A percentile compares a stretch with the other conserved stretches of the same genome.
Conservation (phyloP, 2,797 vertebrate species). For the Gobionotothen gibberifrons region DNA sequence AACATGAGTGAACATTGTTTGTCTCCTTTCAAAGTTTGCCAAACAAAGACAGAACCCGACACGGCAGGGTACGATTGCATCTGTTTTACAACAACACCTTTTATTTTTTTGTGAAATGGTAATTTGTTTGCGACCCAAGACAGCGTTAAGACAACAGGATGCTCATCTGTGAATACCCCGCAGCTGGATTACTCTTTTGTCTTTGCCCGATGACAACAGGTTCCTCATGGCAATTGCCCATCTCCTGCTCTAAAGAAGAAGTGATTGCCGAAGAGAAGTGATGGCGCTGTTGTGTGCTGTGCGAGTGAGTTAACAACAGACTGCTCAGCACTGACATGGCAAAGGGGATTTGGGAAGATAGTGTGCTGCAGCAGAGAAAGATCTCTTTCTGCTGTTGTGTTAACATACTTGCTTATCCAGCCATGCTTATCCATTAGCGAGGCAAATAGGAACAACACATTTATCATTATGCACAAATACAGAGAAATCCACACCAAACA, state of each 20-base stretch:
- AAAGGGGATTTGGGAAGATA: conserved; percentile 33
- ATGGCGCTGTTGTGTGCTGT: conserved; percentile 25
- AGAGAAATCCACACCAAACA: conserved; percentile 37
- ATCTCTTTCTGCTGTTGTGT: conserved; percentile 38
- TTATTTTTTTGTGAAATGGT: conserved; percentile 20
- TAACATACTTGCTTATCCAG: conserved; percentile 57
- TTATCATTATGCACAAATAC: conserved; percentile 43
- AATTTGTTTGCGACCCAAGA: conserved; percentile 27
- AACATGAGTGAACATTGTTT: neutral
- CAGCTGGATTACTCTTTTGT: conserved; percentile 27
- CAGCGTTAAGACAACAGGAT: conserved; percentile 30
- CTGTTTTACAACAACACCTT: conserved; percentile 26
- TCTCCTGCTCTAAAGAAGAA: conserved; percentile 38
- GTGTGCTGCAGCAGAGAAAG: conserved; percentile 17
- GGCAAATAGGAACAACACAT: conserved; percentile 52
- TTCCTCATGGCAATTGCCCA: conserved; percentile 43
- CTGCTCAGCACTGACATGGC: conserved; percentile 43
- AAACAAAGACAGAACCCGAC: conserved; percentile 4
- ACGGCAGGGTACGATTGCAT: conserved; percentile 9
- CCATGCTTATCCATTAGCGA: conserved; percentile 42
- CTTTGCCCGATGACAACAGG: conserved; percentile 33
- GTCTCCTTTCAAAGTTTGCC: neutral
- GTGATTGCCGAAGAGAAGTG: conserved; percentile 37
- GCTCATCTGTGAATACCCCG: conserved; percentile 26
- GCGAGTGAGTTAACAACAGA: conserved; percentile 45